Percentiles rank a stretch among this genome's conserved stretches.
These are phyloP conservation scores for Malacoraja senta DNA, from an alignment of 2,797 vertebrate species.

Conservation along the genomic window DNA sequence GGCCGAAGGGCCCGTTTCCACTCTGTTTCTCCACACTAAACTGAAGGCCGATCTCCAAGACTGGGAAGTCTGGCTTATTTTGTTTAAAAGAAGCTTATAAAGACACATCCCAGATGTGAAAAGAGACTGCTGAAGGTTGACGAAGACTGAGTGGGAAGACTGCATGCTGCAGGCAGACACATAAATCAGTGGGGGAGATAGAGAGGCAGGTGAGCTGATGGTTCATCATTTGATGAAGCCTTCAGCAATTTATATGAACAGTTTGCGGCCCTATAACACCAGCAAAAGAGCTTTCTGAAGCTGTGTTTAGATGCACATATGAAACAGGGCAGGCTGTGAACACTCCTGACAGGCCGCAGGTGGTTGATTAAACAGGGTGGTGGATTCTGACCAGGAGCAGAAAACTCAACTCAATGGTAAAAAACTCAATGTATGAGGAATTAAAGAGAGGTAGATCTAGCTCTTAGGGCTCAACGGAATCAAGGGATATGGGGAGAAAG, in stretches of 20 bases:
- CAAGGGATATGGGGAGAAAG: too few relatives aligned
- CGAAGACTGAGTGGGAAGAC: background rate
- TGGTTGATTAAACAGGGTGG: background rate
- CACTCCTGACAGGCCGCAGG: too few relatives aligned
- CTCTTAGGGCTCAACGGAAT: too few relatives aligned
- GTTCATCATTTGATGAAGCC: background rate
- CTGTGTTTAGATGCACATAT: background rate
- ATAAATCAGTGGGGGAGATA: background rate
- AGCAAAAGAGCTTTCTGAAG: background rate
- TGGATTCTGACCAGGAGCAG: background rate
- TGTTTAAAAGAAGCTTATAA: background rate
- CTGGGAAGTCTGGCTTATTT: too few relatives aligned
- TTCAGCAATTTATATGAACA: background rate
- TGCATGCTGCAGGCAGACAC: background rate
- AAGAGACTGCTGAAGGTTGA: background rate
- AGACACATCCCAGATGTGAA: background rate
- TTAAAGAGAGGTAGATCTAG: too few relatives aligned
- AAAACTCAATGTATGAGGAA: too few relatives aligned
- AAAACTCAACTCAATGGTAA: too few relatives aligned
- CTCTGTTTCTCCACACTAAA: too few relatives aligned
- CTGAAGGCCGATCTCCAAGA: background rate
- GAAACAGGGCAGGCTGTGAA: too few relatives aligned
- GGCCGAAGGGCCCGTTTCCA: too few relatives aligned
- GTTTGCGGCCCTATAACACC: background rate
- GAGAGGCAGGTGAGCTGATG: background rate